A percentile compares a stretch with the other conserved stretches of the same genome.
Evolutionary conservation across 2,888 invertebrate species (phyloP).

Genomic region (Lamellibrachia satsuma): DNA sequence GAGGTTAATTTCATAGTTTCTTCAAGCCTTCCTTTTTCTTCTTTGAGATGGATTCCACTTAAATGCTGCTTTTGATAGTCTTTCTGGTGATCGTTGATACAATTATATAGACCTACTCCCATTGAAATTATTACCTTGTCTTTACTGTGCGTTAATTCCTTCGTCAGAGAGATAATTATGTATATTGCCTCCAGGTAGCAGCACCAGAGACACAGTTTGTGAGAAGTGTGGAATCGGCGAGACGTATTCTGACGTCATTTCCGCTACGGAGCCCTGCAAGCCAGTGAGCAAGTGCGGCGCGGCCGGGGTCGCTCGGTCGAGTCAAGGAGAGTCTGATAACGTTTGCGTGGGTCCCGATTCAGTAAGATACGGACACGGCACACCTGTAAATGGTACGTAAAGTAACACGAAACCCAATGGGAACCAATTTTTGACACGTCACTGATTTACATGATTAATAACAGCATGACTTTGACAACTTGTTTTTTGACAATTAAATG

Average conservation of each 20-base stretch:
- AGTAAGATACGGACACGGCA: not conserved
- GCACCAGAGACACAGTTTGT: not conserved
- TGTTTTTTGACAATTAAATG: no score
- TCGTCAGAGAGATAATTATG: no score
- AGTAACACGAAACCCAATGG: not conserved
- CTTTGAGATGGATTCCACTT: no score
- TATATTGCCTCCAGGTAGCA: not conserved
- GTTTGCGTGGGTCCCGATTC: not conserved
- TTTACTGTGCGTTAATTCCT: not conserved
- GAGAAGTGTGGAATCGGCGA: slow-evolving; percentile 8
- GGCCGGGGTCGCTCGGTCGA: not conserved
- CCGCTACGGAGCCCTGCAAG: not conserved
- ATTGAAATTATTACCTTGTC: not conserved
- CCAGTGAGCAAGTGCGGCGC: not conserved
- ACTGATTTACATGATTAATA: not conserved
- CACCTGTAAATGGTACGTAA: not conserved
- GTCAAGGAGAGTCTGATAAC: not conserved
- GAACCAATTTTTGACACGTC: not conserved
- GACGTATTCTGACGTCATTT: slow-evolving; percentile 22
- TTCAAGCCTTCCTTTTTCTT: no score
- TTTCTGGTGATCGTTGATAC: no score
- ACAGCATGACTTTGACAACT: not conserved
- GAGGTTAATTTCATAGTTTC: no score
- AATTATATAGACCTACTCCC: no score
- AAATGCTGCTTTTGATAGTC: no score